Base-by-base conservation (phyloP, 2,888 invertebrate species). In the Acronicta alni region DNA sequence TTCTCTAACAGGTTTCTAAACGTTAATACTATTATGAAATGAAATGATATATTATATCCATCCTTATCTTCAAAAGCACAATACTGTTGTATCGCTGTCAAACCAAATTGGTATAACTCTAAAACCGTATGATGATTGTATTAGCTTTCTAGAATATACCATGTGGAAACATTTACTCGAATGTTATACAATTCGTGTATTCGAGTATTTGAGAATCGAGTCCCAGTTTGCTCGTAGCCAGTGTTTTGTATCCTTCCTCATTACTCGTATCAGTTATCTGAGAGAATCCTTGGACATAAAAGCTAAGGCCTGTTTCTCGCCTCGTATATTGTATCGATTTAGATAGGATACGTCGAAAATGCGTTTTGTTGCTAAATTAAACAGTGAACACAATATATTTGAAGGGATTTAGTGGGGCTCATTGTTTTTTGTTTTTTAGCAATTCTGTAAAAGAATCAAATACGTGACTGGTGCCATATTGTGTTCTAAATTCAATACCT, bases 1-100 rank as follows among this genome's bases (percentile, higher is more conserved):
- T 73, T 77, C 77, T 61, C 75, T 51, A 43, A 58, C 62, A 57
- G 42, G 53, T 75, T 77, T 73, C 77, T 67, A 70, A 68, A 54
- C 26, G 48, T 42, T 55, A 42, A 47, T 57, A 66, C 44, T 61
- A 44, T 47, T 49, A 57, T 56, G 47, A 41, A 52, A 35, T 20
- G 15, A 38, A 69, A 41, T 12, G 38, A 65, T 54, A 70, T 57
- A 59, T 42, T 26, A 43, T 57, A 2, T 67, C 59, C 38, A 2
- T 67, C 59, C 38, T 44, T 17, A 52, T 35, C 3, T 59, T 48
- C 43, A 57, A 55, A 39, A 61, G 46, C 53, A 56, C 59, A 48
- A 56, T 63, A 42, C 44, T 38, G 20, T 15, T 43, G 51, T 51
- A 54, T 57, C 37, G 32, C 30, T 51, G 52, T 59, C 51, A 54